Evolutionary conservation across 2,113 vertebrate genomes (phyloP), one percentile per base, ranked within the genome.

Genomic region (Arvicanthis niloticus): DNA sequence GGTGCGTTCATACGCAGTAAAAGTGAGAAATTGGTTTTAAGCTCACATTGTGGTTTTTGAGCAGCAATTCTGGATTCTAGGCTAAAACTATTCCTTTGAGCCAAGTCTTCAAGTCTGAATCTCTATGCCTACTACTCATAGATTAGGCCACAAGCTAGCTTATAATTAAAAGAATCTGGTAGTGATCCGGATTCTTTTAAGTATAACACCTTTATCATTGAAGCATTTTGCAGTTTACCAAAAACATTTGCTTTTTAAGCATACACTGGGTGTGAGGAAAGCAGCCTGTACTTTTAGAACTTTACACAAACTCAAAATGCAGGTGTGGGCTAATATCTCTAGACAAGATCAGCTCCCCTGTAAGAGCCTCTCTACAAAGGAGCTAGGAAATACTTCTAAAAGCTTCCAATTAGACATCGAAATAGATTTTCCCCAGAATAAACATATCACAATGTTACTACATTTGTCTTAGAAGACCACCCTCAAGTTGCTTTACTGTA

Each of bases 381-480:
- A 98, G 91, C 24, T 88, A 78, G 76, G 97, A 58, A 97, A 97
- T 97, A 98, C 95, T 95, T 98, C 98, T 98, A 97, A 98, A 98
- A 96, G 93, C 94, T 97, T 98, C 97, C 98, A 97, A 98, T 99
- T 98, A 98, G 97, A 98, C 95, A 93, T 51, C 60, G 80, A 98
- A 98, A 97, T 96, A 98, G 96, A 97, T 98, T 78, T 98, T 95
- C 96, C 70, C 75, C 68, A 97, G 98, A 98, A 98, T 98, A 98
- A 99, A 98, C 97, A 98, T 94, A 98, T 96, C 97, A 88, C 4
- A 75, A 70, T 91, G 93, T 97, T 98, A 97, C 96, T 72, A 97
- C 97, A 98, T 98, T 98, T 93, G 82, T 98, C 96, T 97, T 98
- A 77, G 91, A 97, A 97, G 98, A 98, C 98, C 98, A 99, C 98